A percentile compares a stretch with the other conserved stretches of the same genome.
phyloP scores from a whole-genome alignment of 2,113 vertebrate genomes.

The Elaphurus davidianus region DNA sequence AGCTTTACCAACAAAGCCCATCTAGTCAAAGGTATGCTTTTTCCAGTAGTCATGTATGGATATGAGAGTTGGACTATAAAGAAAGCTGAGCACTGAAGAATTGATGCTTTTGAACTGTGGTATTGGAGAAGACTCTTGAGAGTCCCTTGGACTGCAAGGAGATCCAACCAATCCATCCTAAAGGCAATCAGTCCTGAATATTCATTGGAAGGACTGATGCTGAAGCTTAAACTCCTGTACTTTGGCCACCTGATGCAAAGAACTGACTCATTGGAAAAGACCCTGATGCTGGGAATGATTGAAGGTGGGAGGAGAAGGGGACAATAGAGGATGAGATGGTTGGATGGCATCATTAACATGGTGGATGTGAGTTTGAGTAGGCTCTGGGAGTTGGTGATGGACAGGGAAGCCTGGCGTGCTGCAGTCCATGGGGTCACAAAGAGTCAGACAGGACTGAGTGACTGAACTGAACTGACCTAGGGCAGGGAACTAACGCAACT shows the following conservation, averaged over 20 bases:
- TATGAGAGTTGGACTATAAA: not conserved
- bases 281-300: not conserved
- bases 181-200: not conserved
- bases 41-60: not conserved
- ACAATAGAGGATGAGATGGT: not conserved
- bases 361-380: not conserved
- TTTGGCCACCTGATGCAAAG: not conserved
- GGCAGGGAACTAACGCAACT: not conserved
- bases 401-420: accelerated
- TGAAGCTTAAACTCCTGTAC: not conserved
- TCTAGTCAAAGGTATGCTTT: not conserved
- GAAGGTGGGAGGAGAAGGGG: not conserved
- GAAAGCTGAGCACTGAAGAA: not conserved
- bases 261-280: not conserved
- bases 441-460: not conserved
- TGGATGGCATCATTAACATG: not conserved
- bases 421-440: not conserved
- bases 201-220: not conserved
- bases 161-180: not conserved
- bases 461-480: not conserved
- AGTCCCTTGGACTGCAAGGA: not conserved
- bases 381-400: not conserved
- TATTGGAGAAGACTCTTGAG: not conserved
- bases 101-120: not conserved
- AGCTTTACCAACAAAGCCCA: not conserved